These are phyloP conservation scores for Catocala sponsa DNA, from an alignment of 2,888 invertebrate species.

Conservation along the genomic window DNA sequence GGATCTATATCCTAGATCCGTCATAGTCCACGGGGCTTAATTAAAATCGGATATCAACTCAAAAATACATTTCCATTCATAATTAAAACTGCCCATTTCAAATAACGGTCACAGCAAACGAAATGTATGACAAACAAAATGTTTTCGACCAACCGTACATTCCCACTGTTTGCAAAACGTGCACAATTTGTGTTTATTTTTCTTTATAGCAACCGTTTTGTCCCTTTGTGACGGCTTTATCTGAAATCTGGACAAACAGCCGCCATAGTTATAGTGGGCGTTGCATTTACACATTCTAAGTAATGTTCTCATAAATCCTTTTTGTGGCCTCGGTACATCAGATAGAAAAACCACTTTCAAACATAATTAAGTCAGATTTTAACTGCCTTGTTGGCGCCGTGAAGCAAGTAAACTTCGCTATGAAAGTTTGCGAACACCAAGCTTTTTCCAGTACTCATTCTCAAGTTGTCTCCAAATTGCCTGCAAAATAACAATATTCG, in stretches of 20 bases:
- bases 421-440: no score
- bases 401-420: no score
- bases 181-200: constrained; percentile 28
- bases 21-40: no score
- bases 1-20: no score
- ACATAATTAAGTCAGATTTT: not conserved
- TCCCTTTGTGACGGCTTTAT: constrained; percentile 31
- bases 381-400: no score
- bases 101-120: no score
- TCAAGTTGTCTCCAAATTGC: no score
- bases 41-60: no score
- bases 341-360: not conserved
- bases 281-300: constrained; percentile 24
- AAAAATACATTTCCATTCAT: no score
- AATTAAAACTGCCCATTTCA: no score
- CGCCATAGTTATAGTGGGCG: constrained; percentile 7
- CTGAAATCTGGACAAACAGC: constrained; percentile 24
- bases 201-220: constrained; percentile 30
- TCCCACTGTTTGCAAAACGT: constrained; percentile 27
- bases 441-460: no score
- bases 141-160: not conserved
- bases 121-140: not conserved
- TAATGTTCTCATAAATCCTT: constrained; percentile 23
- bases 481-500: no score
- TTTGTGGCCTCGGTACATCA: not conserved